These are phyloP conservation scores for Holacanthella duospinosa DNA, from an alignment of 2,888 invertebrate species.

Conservation along the genomic window DNA sequence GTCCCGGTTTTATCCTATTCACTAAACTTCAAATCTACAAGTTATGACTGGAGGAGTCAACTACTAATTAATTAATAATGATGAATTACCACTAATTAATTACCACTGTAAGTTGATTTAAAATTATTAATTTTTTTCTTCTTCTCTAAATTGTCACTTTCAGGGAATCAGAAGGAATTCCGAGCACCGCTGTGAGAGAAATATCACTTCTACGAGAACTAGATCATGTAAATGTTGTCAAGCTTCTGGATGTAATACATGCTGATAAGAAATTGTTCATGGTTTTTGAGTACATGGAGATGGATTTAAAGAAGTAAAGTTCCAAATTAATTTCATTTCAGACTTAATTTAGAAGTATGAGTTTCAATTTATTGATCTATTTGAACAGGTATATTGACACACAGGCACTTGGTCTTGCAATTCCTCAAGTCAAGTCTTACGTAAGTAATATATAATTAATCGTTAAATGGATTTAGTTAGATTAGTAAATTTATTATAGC, in stretches of 20 bases:
- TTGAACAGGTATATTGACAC: slow-evolving; percentile 36
- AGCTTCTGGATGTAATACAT: slow-evolving; percentile 78
- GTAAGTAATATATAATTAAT: slow-evolving; percentile 40
- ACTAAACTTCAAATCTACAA: slow-evolving; percentile 9
- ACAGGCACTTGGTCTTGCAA: slow-evolving; percentile 30
- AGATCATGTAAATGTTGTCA: slow-evolving; percentile 79
- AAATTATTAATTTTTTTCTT: slow-evolving; percentile 14
- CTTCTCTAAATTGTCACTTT: slow-evolving; percentile 20
- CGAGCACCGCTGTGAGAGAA: slow-evolving; percentile 93
- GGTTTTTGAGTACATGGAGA: slow-evolving; percentile 86
- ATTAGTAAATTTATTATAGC: slow-evolving; percentile 42
- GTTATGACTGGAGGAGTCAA: neutral
- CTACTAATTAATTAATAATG: neutral
- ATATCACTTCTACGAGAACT: slow-evolving; percentile 85
- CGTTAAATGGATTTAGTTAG: neutral
- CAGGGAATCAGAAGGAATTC: slow-evolving; percentile 92
- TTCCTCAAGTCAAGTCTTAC: slow-evolving; percentile 40
- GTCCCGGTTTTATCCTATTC: slow-evolving; percentile 32
- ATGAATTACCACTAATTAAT: neutral
- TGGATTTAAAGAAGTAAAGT: slow-evolving; percentile 71
- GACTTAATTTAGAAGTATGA: neutral
- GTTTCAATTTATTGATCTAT: neutral
- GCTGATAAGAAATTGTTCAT: slow-evolving; percentile 75
- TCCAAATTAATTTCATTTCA: neutral
- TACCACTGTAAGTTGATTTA: neutral